Percentiles rank a stretch among this genome's conserved stretches.
phyloP scores from a whole-genome alignment of 2,113 vertebrate species.

The Procapra przewalskii region DNA sequence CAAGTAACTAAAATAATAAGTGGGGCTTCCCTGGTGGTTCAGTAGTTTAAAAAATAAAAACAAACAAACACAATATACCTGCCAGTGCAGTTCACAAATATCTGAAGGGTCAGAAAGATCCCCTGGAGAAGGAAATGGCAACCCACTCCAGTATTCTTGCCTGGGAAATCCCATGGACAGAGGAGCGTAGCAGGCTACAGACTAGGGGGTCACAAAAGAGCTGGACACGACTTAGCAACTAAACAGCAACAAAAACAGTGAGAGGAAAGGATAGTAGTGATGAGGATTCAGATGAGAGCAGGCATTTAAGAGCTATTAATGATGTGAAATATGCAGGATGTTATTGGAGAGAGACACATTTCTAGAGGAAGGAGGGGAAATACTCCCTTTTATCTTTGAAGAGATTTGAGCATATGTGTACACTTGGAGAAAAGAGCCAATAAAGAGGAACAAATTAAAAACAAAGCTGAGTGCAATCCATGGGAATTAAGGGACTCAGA shows the following conservation, averaged over 20 bases:
- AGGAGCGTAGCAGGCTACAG: not conserved
- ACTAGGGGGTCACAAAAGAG: not conserved
- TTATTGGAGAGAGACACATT: not conserved
- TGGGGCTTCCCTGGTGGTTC: not conserved
- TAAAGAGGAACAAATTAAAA: not conserved
- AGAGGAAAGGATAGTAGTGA: not conserved
- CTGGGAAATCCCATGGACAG: not conserved
- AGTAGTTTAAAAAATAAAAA: not conserved
- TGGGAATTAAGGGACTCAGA: not conserved
- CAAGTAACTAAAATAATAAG: not conserved
- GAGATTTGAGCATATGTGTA: not conserved
- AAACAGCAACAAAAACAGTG: not conserved
- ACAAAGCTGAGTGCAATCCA: not conserved
- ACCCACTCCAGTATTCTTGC: not conserved
- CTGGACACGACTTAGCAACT: not conserved
- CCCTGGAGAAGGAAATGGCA: not conserved
- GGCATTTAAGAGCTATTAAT: not conserved
- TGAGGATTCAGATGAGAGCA: not conserved
- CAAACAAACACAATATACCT: not conserved
- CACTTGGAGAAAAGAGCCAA: not conserved
- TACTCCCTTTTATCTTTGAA: not conserved
- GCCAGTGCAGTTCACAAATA: not conserved
- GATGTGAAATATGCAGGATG: not conserved
- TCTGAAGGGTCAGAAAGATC: not conserved
- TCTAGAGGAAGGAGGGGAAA: not conserved